Evolutionary conservation across 1,140 invertebrate species (phyloP), one percentile per base, ranked within the genome.

Genomic region (Ceratina japonica): DNA sequence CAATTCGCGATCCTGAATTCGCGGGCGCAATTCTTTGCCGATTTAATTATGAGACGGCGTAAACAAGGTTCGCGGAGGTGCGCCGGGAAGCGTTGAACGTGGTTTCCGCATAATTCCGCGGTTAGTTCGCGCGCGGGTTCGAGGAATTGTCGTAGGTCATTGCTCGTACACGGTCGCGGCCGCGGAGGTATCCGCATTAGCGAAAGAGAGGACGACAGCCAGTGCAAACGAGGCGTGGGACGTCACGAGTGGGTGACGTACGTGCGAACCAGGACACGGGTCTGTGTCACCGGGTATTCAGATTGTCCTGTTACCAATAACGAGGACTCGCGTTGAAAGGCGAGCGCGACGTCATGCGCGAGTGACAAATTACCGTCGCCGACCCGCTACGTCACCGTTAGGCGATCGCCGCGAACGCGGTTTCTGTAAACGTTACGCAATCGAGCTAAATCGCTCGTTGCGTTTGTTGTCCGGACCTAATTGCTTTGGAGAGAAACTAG

Each of bases 221-320:
- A 31, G 65, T 51, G 61, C 59, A 51, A 56, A 66, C 52, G 56
- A 69, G 58, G 78, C 78, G 73, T 76, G 64, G 79, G 63, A 81
- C 63, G 76, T 72, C 61, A 77, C 80, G 80, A 72, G 80, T 81
- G 80, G 75, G 76, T 80, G 79, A 80, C 73, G 31, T 72, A 81
- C 74, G 80, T 81, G 80, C 69, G 80, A 81, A 81, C 80, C 66
- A 79, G 80, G 75, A 81, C 80, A 79, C 74, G 65, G 80, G 31
- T 73, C 37, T 58, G 68, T 81, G 80, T 81, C 80, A 81, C 80
- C 68, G 49, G 75, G 80, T 81, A 81, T 81, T 81, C 80, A 68
- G 65, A 81, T 73, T 72, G 80, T 79, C 44, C 80, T 79, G 68
- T 79, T 72, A 79, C 69, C 80, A 69, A 69, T 80, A 75, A 79